These are phyloP conservation scores for Cyclophora albipunctata DNA, from an alignment of 2,888 invertebrate genomes.

Conservation along the genomic window DNA sequence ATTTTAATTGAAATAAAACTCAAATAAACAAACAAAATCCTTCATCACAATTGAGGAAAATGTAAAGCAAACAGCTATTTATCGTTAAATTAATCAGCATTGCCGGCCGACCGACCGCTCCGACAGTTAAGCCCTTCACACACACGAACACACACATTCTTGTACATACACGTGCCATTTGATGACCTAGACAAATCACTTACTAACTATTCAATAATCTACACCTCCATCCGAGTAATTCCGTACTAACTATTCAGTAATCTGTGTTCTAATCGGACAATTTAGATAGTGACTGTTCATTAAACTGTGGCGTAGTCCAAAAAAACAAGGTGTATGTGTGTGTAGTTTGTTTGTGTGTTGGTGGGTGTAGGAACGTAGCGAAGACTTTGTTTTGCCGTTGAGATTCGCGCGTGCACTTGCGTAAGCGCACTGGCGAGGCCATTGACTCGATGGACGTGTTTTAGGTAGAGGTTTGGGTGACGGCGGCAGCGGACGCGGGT, in stretches of 20 bases:
- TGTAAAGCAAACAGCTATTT: constrained; percentile 50
- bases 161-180: neutral
- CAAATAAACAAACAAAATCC: constrained; percentile 12
- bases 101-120: constrained; percentile 52
- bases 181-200: neutral
- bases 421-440: constrained; percentile 70
- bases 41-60: constrained; percentile 45
- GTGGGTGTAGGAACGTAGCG: constrained; percentile 36
- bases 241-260: constrained; percentile 1
- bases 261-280: neutral
- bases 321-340: constrained; percentile 29
- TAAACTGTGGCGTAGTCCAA: constrained; percentile 35
- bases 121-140: constrained; percentile 56
- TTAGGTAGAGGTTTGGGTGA: constrained; percentile 7
- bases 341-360: constrained; percentile 16
- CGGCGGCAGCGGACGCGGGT: constrained; percentile 26
- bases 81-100: constrained; percentile 62
- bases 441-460: constrained; percentile 48
- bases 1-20: too few relatives aligned
- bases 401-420: constrained; percentile 74
- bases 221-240: too few relatives aligned
- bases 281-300: neutral
- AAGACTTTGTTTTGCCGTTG: constrained; percentile 70
- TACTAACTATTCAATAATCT: constrained; percentile 1
- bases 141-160: constrained; percentile 26